Conservation (phyloP, 1,140 invertebrate species). For the Dryas iulia region DNA sequence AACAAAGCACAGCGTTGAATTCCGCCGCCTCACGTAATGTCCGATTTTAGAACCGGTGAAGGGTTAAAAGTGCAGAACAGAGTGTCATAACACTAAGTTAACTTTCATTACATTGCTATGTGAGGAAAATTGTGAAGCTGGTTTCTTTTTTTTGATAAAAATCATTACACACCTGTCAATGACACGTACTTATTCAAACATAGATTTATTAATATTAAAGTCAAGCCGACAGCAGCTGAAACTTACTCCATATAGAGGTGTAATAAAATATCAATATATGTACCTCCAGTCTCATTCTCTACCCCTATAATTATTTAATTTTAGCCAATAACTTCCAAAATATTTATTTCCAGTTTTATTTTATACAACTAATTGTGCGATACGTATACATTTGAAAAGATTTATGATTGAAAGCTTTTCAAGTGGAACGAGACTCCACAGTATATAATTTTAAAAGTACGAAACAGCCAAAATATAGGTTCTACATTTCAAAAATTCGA, state of each 20-base stretch:
- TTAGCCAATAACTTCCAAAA: neutral
- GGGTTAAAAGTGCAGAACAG: too few species aligned
- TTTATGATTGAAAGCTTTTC: neutral
- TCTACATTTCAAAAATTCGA: neutral
- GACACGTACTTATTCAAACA: too few species aligned
- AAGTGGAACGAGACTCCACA: neutral
- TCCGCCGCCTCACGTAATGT: too few species aligned
- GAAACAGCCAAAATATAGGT: neutral
- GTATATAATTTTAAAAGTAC: neutral
- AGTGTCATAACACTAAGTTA: too few species aligned
- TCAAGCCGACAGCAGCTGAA: neutral
- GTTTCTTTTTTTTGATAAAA: too few species aligned
- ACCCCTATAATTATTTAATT: neutral
- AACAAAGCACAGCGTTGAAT: too few species aligned
- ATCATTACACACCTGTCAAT: too few species aligned
- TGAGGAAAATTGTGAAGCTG: too few species aligned
- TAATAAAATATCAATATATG: neutral
- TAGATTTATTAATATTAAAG: too few species aligned
- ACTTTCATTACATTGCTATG: too few species aligned
- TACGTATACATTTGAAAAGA: neutral
- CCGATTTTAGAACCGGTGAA: too few species aligned
- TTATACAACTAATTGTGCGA: neutral
- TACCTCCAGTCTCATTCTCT: neutral
- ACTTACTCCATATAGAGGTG: neutral
- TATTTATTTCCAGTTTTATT: neutral